Percentiles rank a stretch among this genome's conserved stretches.
These are phyloP conservation scores for Vireo altiloquus DNA, from an alignment of 2,113 vertebrate genomes.

Conservation along the genomic window DNA sequence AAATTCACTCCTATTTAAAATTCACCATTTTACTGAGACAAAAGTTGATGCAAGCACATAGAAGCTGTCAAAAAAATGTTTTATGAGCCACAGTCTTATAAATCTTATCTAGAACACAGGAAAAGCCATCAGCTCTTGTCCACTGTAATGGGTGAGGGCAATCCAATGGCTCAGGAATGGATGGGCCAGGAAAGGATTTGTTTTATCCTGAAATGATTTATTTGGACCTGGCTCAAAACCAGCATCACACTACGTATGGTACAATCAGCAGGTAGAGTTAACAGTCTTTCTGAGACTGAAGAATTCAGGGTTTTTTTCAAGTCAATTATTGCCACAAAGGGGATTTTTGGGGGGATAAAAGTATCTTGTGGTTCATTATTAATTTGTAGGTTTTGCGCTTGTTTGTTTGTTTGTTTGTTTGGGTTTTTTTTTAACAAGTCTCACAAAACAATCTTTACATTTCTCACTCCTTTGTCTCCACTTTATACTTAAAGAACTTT, in stretches of 20 bases:
- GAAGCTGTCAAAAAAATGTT: neutral
- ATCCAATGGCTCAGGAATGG: neutral
- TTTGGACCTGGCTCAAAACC: neutral
- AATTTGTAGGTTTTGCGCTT: neutral
- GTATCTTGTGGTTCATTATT: neutral
- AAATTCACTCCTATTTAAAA: neutral
- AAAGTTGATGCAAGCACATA: neutral
- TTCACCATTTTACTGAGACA: neutral
- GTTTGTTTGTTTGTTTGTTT: neutral
- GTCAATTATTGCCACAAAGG: neutral
- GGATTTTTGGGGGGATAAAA: rapidly evolving
- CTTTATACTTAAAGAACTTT: neutral
- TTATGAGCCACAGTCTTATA: neutral
- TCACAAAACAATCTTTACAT: neutral
- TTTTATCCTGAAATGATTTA: neutral
- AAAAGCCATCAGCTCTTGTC: neutral
- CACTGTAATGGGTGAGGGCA: neutral
- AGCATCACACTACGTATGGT: neutral
- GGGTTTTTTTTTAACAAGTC: too few relatives aligned
- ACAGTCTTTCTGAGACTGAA: neutral
- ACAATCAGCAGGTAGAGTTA: neutral
- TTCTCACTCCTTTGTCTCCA: neutral
- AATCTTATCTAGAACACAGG: neutral
- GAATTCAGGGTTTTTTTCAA: neutral
- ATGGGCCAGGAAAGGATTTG: neutral